Conservation (phyloP, 2,888 invertebrate species). For the Athalia circularis region DNA sequence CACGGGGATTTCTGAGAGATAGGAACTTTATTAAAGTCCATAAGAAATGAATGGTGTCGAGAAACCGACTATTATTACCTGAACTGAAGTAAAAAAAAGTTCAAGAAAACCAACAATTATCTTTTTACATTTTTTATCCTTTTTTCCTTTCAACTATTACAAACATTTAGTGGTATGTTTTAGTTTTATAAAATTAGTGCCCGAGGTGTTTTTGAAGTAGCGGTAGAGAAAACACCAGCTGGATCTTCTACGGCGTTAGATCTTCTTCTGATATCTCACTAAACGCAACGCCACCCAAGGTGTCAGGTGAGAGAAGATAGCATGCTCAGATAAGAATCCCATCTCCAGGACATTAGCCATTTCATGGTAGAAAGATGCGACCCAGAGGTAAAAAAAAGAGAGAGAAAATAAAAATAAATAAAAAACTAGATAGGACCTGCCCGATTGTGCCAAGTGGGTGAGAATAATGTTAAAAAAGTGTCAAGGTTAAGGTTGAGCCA, state of each 20-base stretch:
- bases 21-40: too few relatives aligned
- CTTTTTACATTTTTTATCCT: too few relatives aligned
- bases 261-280: slow-evolving; percentile 47
- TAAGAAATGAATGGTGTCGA: too few relatives aligned
- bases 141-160: too few relatives aligned
- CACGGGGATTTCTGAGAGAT: too few relatives aligned
- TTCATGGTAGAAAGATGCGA: slow-evolving; percentile 56
- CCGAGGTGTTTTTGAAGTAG: too few relatives aligned
- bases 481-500: slow-evolving; percentile 28
- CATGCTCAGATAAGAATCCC: slow-evolving; percentile 63
- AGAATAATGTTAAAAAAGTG: slow-evolving; percentile 58
- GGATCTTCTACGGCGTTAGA: slow-evolving; percentile 29
- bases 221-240: slow-evolving; percentile 4
- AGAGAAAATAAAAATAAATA: too few relatives aligned
- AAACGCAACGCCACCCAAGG: slow-evolving; percentile 68
- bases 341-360: slow-evolving; percentile 66
- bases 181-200: too few relatives aligned
- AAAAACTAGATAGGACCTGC: slow-evolving; percentile 54
- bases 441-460: slow-evolving; percentile 62
- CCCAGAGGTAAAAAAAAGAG: neutral
- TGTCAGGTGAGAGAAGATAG: slow-evolving; percentile 68
- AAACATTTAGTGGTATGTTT: too few relatives aligned
- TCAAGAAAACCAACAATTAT: too few relatives aligned
- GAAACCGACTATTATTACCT: too few relatives aligned
- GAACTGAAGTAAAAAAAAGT: too few relatives aligned